phyloP scores from a whole-genome alignment of 2,113 vertebrate genomes.

The Grammomys dolichurus region DNA sequence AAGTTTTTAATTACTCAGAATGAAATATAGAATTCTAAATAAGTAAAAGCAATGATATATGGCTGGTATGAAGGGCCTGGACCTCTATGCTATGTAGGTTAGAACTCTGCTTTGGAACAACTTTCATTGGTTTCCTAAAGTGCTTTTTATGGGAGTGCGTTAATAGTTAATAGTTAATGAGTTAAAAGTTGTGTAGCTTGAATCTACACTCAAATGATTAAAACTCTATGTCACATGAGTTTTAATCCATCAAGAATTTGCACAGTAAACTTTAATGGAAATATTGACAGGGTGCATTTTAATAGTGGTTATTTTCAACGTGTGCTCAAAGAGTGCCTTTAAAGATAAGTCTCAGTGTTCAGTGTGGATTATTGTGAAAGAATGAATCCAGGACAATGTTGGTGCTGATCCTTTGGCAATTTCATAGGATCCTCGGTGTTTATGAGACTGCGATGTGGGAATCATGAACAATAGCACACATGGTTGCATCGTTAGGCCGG shows the following conservation, averaged over 20 bases:
- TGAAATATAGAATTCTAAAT: background rate
- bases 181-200: constrained; percentile 29
- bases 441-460: background rate
- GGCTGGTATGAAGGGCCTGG: background rate
- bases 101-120: constrained; percentile 19
- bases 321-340: background rate
- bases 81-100: constrained; percentile 1
- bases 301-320: background rate
- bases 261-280: background rate
- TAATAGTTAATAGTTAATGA: too few relatives aligned
- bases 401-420: background rate
- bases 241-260: background rate
- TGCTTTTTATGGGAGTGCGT: background rate
- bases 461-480: background rate
- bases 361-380: background rate
- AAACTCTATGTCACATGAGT: background rate
- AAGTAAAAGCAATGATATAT: background rate
- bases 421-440: background rate
- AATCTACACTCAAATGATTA: background rate
- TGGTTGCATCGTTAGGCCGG: background rate
- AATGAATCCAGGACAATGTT: background rate
- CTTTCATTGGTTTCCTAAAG: constrained; percentile 1
- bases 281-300: background rate
- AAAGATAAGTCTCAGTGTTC: background rate
- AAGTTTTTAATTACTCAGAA: background rate